phyloP scores from a whole-genome alignment of 2,113 vertebrate species.

The Daphoenositta chrysoptera region DNA sequence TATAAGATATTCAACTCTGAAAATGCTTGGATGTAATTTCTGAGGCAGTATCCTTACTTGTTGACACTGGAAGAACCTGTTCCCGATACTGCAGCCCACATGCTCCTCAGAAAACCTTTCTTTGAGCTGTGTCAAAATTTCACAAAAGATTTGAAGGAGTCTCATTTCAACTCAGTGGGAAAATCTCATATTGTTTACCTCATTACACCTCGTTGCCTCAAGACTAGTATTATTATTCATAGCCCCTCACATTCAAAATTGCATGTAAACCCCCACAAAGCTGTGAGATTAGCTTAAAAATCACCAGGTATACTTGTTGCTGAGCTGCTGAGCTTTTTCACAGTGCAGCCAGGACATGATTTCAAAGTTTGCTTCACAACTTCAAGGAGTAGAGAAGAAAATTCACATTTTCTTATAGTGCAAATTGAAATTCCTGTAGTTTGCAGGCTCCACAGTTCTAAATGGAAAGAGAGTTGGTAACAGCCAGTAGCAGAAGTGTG shows the following conservation, averaged over 20 bases:
- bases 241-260: not conserved
- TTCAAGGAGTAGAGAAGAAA: not conserved
- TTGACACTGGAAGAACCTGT: constrained; percentile 1
- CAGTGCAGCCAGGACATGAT: not conserved
- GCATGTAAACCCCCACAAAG: not conserved
- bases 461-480: not conserved
- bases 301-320: not conserved
- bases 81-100: not conserved
- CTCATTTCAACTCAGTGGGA: not conserved
- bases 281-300: not conserved
- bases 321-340: not conserved
- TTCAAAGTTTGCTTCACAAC: not conserved
- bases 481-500: not conserved
- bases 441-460: not conserved
- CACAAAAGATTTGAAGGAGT: not conserved
- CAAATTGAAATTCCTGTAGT: not conserved
- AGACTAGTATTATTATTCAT: not conserved
- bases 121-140: not conserved
- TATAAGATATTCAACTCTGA: not conserved
- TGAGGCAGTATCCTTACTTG: not conserved
- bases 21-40: constrained; percentile 6
- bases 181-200: not conserved
- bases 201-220: not conserved
- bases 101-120: not conserved
- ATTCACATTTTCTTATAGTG: not conserved